A percentile compares a stretch with the other conserved stretches of the same genome.
Evolutionary conservation across 2,888 invertebrate genomes (phyloP).

Genomic region (Epirrhoe alternata): DNA sequence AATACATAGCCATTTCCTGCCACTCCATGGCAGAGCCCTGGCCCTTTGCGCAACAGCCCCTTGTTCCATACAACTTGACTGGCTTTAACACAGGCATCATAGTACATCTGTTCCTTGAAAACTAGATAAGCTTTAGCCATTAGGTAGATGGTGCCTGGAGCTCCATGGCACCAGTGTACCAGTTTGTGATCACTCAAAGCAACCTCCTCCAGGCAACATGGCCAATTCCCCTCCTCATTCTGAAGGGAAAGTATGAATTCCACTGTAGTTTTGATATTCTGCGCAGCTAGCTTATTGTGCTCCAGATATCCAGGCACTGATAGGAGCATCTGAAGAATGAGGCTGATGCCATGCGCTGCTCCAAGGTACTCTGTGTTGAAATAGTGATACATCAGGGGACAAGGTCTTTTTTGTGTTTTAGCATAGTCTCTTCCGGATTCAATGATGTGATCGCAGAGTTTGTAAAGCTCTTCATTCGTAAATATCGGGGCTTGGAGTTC

Average conservation of each 20-base stretch:
- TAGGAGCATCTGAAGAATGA: conserved; percentile 85
- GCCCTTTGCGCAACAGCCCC: conserved; percentile 94
- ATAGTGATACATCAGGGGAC: conserved; percentile 92
- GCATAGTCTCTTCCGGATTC: conserved; percentile 90
- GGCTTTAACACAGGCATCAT: conserved; percentile 87
- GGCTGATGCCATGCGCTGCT: conserved; percentile 85
- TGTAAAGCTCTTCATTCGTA: conserved; percentile 78
- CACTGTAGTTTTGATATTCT: conserved; percentile 86
- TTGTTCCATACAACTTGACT: conserved; percentile 93
- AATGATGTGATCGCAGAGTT: conserved; percentile 89
- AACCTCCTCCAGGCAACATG: conserved; percentile 90
- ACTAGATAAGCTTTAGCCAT: conserved; percentile 92
- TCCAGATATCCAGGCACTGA: conserved; percentile 83
- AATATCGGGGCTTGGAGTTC: conserved; percentile 79
- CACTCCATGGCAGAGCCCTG: conserved; percentile 95
- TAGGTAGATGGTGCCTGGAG: conserved; percentile 92
- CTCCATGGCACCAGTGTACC: conserved; percentile 97
- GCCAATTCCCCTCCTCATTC: conserved; percentile 90
- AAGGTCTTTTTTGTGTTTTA: conserved; percentile 79
- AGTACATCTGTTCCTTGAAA: conserved; percentile 90
- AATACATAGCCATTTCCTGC: conserved; percentile 94
- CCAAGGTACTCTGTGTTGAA: conserved; percentile 90
- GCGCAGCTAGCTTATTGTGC: conserved; percentile 78
- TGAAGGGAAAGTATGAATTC: conserved; percentile 89
- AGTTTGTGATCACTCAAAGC: conserved; percentile 87